Conservation (phyloP, 2,113 vertebrate genomes). For the Rhinolophus ferrumequinum region DNA sequence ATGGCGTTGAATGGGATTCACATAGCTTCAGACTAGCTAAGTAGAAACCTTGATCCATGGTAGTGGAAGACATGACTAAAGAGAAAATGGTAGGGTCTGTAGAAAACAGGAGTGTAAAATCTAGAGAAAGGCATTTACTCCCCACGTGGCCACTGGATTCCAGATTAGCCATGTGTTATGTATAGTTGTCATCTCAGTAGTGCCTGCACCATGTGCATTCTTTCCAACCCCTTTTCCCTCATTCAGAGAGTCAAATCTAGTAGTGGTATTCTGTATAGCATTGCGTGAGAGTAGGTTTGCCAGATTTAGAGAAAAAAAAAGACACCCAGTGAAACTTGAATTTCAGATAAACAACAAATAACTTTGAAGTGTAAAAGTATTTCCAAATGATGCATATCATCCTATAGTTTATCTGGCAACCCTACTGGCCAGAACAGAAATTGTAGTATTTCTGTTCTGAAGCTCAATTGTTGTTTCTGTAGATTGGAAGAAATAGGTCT, state of each 20-base stretch:
- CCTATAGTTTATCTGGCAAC: not conserved
- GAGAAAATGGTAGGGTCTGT: not conserved
- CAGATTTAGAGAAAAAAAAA: not conserved
- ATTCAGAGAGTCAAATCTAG: not conserved
- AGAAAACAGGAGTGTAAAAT: not conserved
- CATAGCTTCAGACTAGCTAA: not conserved
- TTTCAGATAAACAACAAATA: not conserved
- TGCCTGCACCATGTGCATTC: not conserved
- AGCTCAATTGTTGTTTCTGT: not conserved
- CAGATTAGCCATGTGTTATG: not conserved
- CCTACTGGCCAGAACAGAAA: not conserved
- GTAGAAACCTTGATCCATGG: not conserved
- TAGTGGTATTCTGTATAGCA: not conserved
- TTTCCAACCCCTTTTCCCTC: not conserved
- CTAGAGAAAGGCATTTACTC: not conserved
- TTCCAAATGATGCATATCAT: not conserved
- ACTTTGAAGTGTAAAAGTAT: not conserved
- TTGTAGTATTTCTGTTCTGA: not conserved
- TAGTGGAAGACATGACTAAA: not conserved
- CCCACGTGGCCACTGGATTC: not conserved
- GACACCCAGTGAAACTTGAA: not conserved
- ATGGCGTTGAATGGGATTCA: not conserved
- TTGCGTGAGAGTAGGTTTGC: not conserved
- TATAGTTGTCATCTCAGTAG: not conserved
- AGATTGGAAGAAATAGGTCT: slow-evolving; percentile 19